Evolutionary conservation across 1,140 invertebrate species (phyloP), one percentile per base, ranked within the genome.

Genomic region (Harlomillsia oculata): DNA sequence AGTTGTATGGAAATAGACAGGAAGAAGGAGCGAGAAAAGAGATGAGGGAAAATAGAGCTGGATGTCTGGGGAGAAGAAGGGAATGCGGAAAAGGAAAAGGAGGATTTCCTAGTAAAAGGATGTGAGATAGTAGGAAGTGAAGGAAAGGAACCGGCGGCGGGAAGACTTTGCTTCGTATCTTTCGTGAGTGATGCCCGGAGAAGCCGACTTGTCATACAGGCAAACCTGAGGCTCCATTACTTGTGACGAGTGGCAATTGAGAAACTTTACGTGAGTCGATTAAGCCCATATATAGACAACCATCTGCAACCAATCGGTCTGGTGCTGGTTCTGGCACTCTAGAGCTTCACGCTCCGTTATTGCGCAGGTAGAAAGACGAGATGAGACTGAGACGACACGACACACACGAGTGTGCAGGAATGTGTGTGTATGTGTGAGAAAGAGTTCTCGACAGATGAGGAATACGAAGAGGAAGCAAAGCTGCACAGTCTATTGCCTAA

Each of bases 191-290:
- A n/a, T n/a, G n/a, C n/a, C n/a, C n/a, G n/a, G n/a, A n/a, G n/a
- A n/a, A n/a, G n/a, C n/a, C n/a, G n/a, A n/a, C n/a, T n/a, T n/a
- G n/a, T n/a, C n/a, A n/a, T n/a, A n/a, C 16, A 25, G n/a, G 39
- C 9, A 34, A 36, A 58, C 25, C 52, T 37, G 18, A 40, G 26
- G 29, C 51, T 52, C 48, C 49, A 58, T 58, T 52, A 52, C 36
- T 46, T 23, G 34, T 25, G 56, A 53, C 53, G 56, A 59, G 56
- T 56, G 49, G 56, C 50, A 59, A 59, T 59, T 59, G 50, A 59
- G 50, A 59, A 53, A 59, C 50, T 59, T 59, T 53, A 53, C 56
- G 44, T 36, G 32, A 53, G 50, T 53, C 50, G 50, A 59, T 59
- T 59, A 59, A 59, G 56, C 41, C 50, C 41, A 53, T 32, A 36